Percentiles rank a stretch among this genome's conserved stretches.
Evolutionary conservation across 2,888 invertebrate species (phyloP).

Genomic region (Priocnemis perturbator): DNA sequence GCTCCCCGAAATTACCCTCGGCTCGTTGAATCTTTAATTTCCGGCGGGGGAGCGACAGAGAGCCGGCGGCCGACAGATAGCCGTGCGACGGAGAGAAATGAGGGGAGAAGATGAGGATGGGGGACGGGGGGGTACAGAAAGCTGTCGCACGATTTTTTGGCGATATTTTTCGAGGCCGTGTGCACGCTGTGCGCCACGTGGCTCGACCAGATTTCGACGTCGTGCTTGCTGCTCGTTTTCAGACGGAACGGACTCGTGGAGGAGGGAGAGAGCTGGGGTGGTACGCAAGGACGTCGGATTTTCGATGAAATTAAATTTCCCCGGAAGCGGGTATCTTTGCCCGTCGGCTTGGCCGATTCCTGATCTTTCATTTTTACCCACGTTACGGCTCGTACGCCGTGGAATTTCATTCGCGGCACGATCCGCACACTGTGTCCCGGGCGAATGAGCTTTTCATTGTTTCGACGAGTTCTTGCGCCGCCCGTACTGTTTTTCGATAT

Average conservation of each 20-base stretch:
- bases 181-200: slow-evolving; percentile 47
- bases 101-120: slow-evolving; percentile 41
- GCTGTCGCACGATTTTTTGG: slow-evolving; percentile 39
- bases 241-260: no score
- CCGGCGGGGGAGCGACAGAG: slow-evolving; percentile 55
- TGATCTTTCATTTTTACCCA: slow-evolving; percentile 11
- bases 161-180: slow-evolving; percentile 47
- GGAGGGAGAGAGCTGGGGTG: neutral
- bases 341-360: no score
- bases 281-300: slow-evolving; percentile 45
- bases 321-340: slow-evolving; percentile 24
- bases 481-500: neutral
- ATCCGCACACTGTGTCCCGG: slow-evolving; percentile 1
- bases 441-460: slow-evolving; percentile 2
- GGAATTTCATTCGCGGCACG: slow-evolving; percentile 12
- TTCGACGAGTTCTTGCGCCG: neutral
- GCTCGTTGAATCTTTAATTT: slow-evolving; percentile 73
- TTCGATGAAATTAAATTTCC: slow-evolving; percentile 59
- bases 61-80: neutral
- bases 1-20: slow-evolving; percentile 65
- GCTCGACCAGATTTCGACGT: slow-evolving; percentile 34
- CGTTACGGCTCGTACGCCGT: slow-evolving; percentile 11
- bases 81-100: neutral
- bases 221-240: neutral
- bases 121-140: slow-evolving; percentile 16